Conservation (phyloP, 2,888 invertebrate genomes). For the Epistrophe eligans region DNA sequence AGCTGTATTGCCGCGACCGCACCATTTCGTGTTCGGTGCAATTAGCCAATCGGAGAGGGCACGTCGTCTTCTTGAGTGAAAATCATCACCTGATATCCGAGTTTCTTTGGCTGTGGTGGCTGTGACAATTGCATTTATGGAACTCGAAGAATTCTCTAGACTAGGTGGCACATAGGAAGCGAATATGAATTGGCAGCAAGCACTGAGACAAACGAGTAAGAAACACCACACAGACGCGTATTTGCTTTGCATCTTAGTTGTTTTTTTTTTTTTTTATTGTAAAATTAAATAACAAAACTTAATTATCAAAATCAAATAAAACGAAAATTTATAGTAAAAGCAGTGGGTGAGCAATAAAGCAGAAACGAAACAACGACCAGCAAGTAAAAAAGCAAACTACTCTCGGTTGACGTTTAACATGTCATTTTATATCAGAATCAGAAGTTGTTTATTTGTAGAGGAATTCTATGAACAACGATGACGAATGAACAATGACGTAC, state of each 20-base stretch:
- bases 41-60: slow-evolving; percentile 87
- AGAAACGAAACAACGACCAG: slow-evolving; percentile 38
- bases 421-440: slow-evolving; percentile 59
- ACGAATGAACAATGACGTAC: slow-evolving; percentile 1
- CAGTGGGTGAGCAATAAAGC: neutral
- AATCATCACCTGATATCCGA: slow-evolving; percentile 27
- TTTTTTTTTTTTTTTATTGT: slow-evolving; percentile 5
- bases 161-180: slow-evolving; percentile 9
- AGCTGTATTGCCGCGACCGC: slow-evolving; percentile 94
- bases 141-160: slow-evolving; percentile 57
- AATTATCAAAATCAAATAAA: slow-evolving; percentile 39
- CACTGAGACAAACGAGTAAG: slow-evolving; percentile 30
- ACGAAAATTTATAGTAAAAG: slow-evolving; percentile 29
- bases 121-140: neutral
- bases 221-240: slow-evolving; percentile 35
- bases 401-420: slow-evolving; percentile 61
- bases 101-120: neutral
- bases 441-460: neutral
- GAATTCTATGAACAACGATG: neutral
- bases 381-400: slow-evolving; percentile 65
- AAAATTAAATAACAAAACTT: slow-evolving; percentile 23
- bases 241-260: slow-evolving; percentile 16
- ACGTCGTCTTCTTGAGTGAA: slow-evolving; percentile 79
- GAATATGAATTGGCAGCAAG: slow-evolving; percentile 21
- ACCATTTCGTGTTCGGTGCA: slow-evolving; percentile 97